Evolutionary conservation across 1,140 invertebrate species (phyloP), one percentile per base, ranked within the genome.

Genomic region (Aphaenogaster floridana): DNA sequence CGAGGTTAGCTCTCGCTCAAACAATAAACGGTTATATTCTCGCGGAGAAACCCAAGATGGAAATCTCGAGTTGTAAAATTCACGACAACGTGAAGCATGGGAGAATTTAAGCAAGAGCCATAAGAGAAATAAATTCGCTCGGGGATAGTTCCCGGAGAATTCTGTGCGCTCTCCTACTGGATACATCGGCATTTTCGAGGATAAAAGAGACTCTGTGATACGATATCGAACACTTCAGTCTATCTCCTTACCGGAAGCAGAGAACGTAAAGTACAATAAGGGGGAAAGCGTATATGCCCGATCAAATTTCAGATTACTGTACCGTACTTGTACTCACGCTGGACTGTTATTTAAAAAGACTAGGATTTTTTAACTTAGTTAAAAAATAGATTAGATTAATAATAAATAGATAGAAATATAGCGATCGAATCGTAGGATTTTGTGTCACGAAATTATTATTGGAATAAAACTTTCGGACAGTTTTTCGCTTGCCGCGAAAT

Each of bases 191-290:
- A 63, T 84, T 84, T 48, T 76, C 69, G 42, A 61, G 69, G 69
- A 84, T 84, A 84, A 84, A 84, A 45, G 45, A 63, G 42, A 36
- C 39, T 59, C 52, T 42, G 39, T 63, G 69, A 84, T 84, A 61
- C 54, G 80, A 84, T 84, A 84, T 84, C 69, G 80, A 84, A 42
- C 69, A 61, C 54, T 71, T 57, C 54, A 72, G 69, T 84, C 80
- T 74, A 84, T 84, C 69, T 84, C 28, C 80, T 84, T 84, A 84
- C 28, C 17, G 34, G 54, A 84, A 76, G 57, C 80, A 48, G 54
- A 61, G 54, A 74, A 57, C 54, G 54, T 76, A 39, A 63, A 54
- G 42, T 61, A 74, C 54, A 61, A 84, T 59, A 61, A 59, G 36
- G 52, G 7, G 28, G 13, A 39, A 50, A 50, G 13, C 54, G 11